A percentile compares a stretch with the other conserved stretches of the same genome.
Conservation (phyloP, 1,140 invertebrate genomes). For the Kradibia gibbosae region DNA sequence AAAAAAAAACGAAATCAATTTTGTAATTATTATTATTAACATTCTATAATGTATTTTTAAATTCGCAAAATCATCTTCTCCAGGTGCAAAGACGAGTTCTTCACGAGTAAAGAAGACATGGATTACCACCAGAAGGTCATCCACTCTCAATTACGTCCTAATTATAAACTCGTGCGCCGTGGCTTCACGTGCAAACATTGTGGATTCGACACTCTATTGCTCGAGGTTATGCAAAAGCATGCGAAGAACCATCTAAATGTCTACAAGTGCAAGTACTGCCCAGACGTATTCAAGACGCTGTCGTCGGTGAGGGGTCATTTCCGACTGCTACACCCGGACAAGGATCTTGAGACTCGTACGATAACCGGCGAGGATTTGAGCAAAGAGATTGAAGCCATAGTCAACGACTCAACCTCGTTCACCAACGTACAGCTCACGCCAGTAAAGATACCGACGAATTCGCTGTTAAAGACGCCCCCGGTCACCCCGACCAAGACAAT, state of each 20-base stretch:
- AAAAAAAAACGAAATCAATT: no score
- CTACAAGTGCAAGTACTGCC: conserved; percentile 64
- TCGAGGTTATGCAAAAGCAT: conserved; percentile 59
- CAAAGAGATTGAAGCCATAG: conserved; percentile 41
- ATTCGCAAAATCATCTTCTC: no score
- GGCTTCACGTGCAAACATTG: conserved; percentile 61
- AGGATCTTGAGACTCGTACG: conserved; percentile 58
- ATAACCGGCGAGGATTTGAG: conserved; percentile 54
- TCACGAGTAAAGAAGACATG: conserved; percentile 58
- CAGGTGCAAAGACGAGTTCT: conserved; percentile 60
- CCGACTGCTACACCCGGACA: conserved; percentile 55
- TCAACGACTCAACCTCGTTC: not conserved
- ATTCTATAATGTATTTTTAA: no score
- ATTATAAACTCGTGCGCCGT: conserved; percentile 54
- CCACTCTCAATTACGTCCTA: conserved; percentile 62
- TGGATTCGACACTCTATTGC: conserved; percentile 52
- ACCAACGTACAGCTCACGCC: conserved; percentile 15
- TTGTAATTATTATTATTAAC: no score
- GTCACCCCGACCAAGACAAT: not conserved
- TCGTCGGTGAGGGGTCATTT: conserved; percentile 52
- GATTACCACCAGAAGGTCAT: conserved; percentile 65
- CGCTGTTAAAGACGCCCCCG: not conserved
- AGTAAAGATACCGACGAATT: not conserved
- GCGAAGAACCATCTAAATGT: conserved; percentile 61
- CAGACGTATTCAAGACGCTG: conserved; percentile 55